Percentiles rank a stretch among this genome's conserved stretches.
Evolutionary conservation across 2,797 vertebrate species (phyloP).

Genomic region (Saxicola maurus): DNA sequence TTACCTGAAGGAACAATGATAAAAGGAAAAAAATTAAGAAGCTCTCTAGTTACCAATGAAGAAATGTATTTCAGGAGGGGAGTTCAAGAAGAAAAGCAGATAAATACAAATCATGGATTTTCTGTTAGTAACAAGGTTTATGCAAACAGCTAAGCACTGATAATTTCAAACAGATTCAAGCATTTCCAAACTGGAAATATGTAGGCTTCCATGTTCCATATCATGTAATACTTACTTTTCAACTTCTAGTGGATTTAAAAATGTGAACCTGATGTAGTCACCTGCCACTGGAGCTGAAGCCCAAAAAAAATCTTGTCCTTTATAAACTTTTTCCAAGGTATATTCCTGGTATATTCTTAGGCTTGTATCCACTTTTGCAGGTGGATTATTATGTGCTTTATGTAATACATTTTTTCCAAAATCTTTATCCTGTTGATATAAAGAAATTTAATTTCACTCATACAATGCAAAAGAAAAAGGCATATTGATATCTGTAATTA

Average conservation of each 20-base stretch:
- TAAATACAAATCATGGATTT: background rate
- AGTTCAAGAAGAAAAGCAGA: background rate
- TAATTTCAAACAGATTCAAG: background rate
- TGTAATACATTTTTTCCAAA: slow-evolving; percentile 72
- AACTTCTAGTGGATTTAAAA: slow-evolving; percentile 66
- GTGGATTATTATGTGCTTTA: slow-evolving; percentile 76
- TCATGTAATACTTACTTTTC: slow-evolving; percentile 71
- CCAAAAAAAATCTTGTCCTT: slow-evolving; percentile 78
- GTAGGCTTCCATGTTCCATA: background rate
- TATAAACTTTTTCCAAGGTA: slow-evolving; percentile 73
- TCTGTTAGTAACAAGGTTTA: background rate
- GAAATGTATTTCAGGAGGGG: background rate
- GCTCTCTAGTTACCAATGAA: background rate
- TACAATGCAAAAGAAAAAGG: background rate
- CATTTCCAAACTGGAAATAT: background rate
- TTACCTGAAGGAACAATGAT: background rate
- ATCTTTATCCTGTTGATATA: slow-evolving; percentile 76
- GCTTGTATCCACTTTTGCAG: slow-evolving; percentile 72
- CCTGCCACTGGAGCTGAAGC: slow-evolving; percentile 68
- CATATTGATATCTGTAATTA: background rate
- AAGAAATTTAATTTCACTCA: background rate
- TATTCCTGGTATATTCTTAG: slow-evolving; percentile 71
- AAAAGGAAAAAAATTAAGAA: background rate
- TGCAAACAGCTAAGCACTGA: background rate
- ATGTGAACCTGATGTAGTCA: slow-evolving; percentile 77